These are phyloP conservation scores for Crambe crambe DNA, from an alignment of 37 sponge, comb jelly and placozoan species.

Conservation along the genomic window DNA sequence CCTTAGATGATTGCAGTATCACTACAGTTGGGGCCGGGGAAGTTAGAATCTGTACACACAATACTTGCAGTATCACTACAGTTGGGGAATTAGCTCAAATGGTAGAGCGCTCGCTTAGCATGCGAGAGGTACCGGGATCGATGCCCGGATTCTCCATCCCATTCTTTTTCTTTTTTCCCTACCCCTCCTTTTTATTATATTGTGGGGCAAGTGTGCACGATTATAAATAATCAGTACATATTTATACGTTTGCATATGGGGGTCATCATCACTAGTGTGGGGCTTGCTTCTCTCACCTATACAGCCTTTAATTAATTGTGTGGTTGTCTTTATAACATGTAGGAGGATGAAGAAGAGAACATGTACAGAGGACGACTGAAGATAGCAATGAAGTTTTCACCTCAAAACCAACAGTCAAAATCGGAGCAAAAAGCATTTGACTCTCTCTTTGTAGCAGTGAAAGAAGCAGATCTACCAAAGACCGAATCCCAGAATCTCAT, in stretches of 20 bases:
- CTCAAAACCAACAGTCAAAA: background rate
- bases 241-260: too few species aligned
- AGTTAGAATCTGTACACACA: too few species aligned
- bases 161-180: too few species aligned
- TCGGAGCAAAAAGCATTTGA: background rate
- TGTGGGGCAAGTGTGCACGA: too few species aligned
- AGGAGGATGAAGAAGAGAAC: background rate
- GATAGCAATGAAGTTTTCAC: background rate
- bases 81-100: too few species aligned
- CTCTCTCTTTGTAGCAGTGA: constrained; percentile 28
- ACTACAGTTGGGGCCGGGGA: too few species aligned
- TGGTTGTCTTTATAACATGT: background rate
- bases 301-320: background rate
- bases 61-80: too few species aligned
- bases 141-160: too few species aligned
- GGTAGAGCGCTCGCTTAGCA: background rate
- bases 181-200: too few species aligned
- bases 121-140: background rate
- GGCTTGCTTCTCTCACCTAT: background rate
- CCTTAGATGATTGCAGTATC: too few species aligned
- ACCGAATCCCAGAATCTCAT: constrained; percentile 8
- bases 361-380: background rate
- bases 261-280: too few species aligned
- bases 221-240: too few species aligned
- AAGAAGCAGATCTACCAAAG: constrained; percentile 45